Conservation (phyloP, 2,113 vertebrate species). For the Oncorhynchus gorbuscha region DNA sequence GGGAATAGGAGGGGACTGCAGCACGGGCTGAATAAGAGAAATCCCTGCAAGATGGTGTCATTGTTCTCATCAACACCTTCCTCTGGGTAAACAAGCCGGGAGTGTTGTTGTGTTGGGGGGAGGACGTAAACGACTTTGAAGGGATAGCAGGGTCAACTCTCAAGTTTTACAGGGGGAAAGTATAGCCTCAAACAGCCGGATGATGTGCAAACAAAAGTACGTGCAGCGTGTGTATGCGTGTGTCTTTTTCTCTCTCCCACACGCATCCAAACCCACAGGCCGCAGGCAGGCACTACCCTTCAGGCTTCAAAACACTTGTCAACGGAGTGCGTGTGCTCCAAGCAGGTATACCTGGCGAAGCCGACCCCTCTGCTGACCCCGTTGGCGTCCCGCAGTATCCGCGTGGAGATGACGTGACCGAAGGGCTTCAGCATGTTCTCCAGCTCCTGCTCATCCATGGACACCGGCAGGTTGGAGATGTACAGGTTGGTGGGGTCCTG, state of each 20-base stretch:
- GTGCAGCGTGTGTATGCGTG: not conserved
- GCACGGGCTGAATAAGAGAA: constrained; percentile 62
- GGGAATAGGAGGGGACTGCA: constrained; percentile 57
- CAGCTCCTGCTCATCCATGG: constrained; percentile 97
- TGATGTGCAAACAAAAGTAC: not conserved
- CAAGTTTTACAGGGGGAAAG: not conserved
- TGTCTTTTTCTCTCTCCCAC: not conserved
- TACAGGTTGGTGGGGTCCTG: constrained; percentile 97
- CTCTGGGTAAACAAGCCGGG: constrained; percentile 60
- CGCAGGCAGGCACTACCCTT: no score
- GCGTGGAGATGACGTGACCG: constrained; percentile 95
- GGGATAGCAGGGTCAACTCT: not conserved
- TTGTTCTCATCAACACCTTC: constrained; percentile 77
- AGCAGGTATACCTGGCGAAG: constrained; percentile 86
- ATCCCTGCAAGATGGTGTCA: constrained; percentile 77
- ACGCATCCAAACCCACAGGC: not conserved
- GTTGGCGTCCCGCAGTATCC: constrained; percentile 95
- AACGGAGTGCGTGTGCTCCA: not conserved
- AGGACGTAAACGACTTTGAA: not conserved
- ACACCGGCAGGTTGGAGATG: constrained; percentile 95
- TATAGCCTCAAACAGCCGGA: not conserved
- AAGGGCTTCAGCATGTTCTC: constrained; percentile 98
- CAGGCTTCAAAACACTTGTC: no score
- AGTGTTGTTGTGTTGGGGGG: constrained; percentile 25
- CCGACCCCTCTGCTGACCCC: constrained; percentile 96